Evolutionary conservation across 1,140 invertebrate species (phyloP), one percentile per base, ranked within the genome.

Genomic region (Formica selysi): DNA sequence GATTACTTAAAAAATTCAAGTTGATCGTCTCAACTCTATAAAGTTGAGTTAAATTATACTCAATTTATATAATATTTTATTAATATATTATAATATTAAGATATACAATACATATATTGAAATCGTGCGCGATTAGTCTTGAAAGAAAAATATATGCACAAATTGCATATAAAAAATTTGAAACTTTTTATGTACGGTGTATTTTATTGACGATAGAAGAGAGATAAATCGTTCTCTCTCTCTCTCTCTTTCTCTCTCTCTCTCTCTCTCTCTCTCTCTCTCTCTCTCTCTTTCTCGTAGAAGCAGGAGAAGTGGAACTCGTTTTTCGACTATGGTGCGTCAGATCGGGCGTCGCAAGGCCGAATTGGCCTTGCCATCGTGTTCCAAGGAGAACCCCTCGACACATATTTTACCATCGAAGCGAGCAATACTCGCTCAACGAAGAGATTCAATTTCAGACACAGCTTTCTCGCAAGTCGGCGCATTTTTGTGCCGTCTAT

Each of bases 351-450:
- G 38, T 70, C 38, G 44, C 81, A 85, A 85, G 61, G 81, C 74
- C 62, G 57, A 48, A 57, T 76, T 44, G 48, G 54, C 71, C 70
- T 90, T 74, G 80, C 67, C 41, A 54, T 36, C 41, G 54, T 48
- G 19, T 85, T 64, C 71, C 73, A 44, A 90, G 86, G 85, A 81
- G 38, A 71, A 22, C 64, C 57, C 7, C 68, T 85, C 88, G 88
- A 89, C 86, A 87, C 64, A 87, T 90, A 90, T 90, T 83, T 61
- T 57, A 54, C 48, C 29, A 26, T 76, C 16, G 41, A 80, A 41
- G 54, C 70, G 74, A 57, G 76, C 10, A 5, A 59, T 44, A 41
- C 26, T 51, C 11, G 68, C 29, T 73, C 74, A 22, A 68, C 19
- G 41, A 51, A 41, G 61, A 67, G 73, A 83, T 70, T 67, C 59